These are phyloP conservation scores for Melanerpes formicivorus DNA, from an alignment of 2,113 vertebrate genomes.

Conservation along the genomic window DNA sequence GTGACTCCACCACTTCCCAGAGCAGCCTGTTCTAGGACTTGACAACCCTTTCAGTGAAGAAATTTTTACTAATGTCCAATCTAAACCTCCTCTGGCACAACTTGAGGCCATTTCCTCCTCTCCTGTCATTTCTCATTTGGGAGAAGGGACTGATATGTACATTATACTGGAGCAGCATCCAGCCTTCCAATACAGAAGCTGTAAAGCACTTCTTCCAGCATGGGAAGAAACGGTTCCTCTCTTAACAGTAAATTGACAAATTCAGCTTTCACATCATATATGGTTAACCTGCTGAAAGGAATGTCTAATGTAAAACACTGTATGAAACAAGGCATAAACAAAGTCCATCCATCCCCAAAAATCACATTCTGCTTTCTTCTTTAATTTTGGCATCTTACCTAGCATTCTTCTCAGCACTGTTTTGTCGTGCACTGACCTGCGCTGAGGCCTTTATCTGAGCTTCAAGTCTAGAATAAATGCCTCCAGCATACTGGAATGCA, in stretches of 20 bases:
- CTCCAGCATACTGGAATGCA: conserved; percentile 82
- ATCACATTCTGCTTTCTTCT: not conserved
- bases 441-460: conserved; percentile 85
- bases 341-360: not conserved
- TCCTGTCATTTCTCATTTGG: not conserved
- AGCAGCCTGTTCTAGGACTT: not conserved
- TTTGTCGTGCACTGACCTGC: conserved; percentile 80
- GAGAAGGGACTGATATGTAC: not conserved
- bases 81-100: not conserved
- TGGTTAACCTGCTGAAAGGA: not conserved
- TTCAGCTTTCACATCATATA: not conserved
- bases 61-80: not conserved
- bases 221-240: not conserved
- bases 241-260: not conserved
- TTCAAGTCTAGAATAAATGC: conserved; percentile 93
- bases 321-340: not conserved
- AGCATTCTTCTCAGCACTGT: conserved; percentile 82
- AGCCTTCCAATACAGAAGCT: not conserved
- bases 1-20: not conserved
- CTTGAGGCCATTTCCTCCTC: not conserved
- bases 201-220: not conserved
- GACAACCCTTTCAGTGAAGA: not conserved
- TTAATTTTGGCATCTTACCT: conserved; percentile 66
- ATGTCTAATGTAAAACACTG: not conserved
- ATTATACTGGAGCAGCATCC: accelerated